Evolutionary conservation across 2,797 vertebrate genomes (phyloP).

Genomic region (Tenualosa thibaudeaui): DNA sequence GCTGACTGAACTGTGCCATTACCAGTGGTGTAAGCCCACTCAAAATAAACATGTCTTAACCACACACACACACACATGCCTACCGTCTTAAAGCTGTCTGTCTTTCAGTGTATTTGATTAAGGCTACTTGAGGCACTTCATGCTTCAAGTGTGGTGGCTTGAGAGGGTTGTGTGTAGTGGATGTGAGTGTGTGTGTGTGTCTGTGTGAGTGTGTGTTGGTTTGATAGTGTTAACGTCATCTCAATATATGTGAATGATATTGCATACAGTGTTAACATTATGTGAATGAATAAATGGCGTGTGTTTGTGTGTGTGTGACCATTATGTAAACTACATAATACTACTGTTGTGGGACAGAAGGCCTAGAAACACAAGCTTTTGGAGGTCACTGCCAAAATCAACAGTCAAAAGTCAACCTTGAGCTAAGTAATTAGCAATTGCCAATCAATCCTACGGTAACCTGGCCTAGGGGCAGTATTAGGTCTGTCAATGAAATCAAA

Average conservation of each 20-base stretch:
- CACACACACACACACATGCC: neutral
- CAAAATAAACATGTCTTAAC: constrained; percentile 24
- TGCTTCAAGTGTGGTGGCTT: neutral
- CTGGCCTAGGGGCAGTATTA: neutral
- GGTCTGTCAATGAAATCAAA: neutral
- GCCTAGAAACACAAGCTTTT: neutral
- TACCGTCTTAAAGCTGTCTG: neutral
- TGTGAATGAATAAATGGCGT: neutral
- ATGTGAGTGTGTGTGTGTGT: neutral
- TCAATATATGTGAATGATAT: too few relatives aligned
- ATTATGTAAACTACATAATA: neutral
- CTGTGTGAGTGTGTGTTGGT: neutral
- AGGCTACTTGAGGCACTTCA: neutral
- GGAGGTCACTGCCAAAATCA: neutral
- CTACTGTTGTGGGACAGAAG: neutral
- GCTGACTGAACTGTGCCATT: neutral
- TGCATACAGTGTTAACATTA: neutral
- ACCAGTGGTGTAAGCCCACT: constrained; percentile 18
- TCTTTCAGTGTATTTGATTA: neutral
- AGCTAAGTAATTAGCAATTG: neutral
- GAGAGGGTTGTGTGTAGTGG: neutral
- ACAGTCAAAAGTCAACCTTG: neutral
- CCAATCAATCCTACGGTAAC: neutral
- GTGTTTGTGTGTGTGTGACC: neutral
- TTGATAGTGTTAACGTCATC: neutral